Conservation (phyloP, 2,888 invertebrate species). For the Drosophila macrothrix region DNA sequence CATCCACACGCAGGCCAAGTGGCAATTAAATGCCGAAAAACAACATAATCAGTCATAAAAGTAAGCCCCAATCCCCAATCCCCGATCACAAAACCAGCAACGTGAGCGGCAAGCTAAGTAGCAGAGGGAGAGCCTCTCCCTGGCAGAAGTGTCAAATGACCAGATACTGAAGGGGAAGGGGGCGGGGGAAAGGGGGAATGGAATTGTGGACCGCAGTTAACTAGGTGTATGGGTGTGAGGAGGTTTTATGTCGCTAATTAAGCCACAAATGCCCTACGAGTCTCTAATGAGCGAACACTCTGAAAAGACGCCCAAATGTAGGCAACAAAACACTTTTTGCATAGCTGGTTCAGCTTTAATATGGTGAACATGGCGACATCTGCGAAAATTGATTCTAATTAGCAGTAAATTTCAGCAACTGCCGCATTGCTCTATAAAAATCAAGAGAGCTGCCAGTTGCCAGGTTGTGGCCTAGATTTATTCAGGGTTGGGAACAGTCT, state of each 20-base stretch:
- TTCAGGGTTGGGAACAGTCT: background rate
- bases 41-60: conserved; percentile 78
- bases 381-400: conserved; percentile 59
- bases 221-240: conserved; percentile 28
- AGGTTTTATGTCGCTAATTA: conserved; percentile 69
- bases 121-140: conserved; percentile 11
- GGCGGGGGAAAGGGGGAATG: background rate
- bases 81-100: conserved; percentile 27
- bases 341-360: conserved; percentile 29
- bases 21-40: conserved; percentile 76
- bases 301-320: conserved; percentile 27
- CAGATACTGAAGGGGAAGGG: conserved; percentile 18
- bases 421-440: conserved; percentile 12
- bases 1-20: conserved; percentile 64
- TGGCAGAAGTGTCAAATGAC: conserved; percentile 69
- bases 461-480: background rate
- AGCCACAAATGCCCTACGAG: conserved; percentile 47
- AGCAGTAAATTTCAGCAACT: conserved; percentile 42
- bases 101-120: conserved; percentile 67
- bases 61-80: conserved; percentile 11
- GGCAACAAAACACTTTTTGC: conserved; percentile 45
- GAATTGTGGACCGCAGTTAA: conserved; percentile 30
- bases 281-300: conserved; percentile 51
- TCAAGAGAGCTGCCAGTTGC: background rate
- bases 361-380: conserved; percentile 11